Conservation (phyloP, 30 jellyfish, hydroid and myxozoan species). For the Aurelia aurita complex sp. Pacific region DNA sequence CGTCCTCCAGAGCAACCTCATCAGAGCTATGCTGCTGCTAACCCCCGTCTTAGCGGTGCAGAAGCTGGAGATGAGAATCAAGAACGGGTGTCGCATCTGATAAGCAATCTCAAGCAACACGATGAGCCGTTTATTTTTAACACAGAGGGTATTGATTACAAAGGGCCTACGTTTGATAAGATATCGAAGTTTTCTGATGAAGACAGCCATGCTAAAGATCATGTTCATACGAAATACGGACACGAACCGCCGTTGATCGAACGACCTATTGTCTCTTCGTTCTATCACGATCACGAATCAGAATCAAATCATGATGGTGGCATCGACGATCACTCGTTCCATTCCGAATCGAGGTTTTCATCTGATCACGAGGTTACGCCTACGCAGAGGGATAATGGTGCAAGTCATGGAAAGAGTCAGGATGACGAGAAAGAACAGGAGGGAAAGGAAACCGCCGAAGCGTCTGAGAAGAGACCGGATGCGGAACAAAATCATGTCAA, state of each 20-base stretch:
- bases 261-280: slow-evolving; percentile 62
- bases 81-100: slow-evolving; percentile 54
- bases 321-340: slow-evolving; percentile 39
- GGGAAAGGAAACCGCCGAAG: slow-evolving; percentile 3
- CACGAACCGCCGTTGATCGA: slow-evolving; percentile 2
- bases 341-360: slow-evolving; percentile 26
- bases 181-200: slow-evolving; percentile 27
- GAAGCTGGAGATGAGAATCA: slow-evolving; percentile 28
- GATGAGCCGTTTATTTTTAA: slow-evolving; percentile 69
- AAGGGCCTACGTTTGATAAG: slow-evolving; percentile 42
- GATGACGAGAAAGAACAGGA: slow-evolving; percentile 31
- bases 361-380: slow-evolving; percentile 47
- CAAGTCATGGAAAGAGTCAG: too few relatives aligned
- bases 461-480: slow-evolving; percentile 15
- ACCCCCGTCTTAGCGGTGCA: not conserved
- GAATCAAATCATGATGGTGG: slow-evolving; percentile 10
- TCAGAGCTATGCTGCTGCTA: not conserved
- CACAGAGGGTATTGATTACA: slow-evolving; percentile 76
- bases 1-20: slow-evolving; percentile 2
- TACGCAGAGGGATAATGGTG: slow-evolving; percentile 50
- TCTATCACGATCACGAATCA: slow-evolving; percentile 26
- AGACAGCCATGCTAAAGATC: slow-evolving; percentile 34
- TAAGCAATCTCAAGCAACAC: slow-evolving; percentile 39
- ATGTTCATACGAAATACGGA: slow-evolving; percentile 15
- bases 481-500: not conserved